These are phyloP conservation scores for Lagria hirta DNA, from an alignment of 2,888 invertebrate species.

Conservation along the genomic window DNA sequence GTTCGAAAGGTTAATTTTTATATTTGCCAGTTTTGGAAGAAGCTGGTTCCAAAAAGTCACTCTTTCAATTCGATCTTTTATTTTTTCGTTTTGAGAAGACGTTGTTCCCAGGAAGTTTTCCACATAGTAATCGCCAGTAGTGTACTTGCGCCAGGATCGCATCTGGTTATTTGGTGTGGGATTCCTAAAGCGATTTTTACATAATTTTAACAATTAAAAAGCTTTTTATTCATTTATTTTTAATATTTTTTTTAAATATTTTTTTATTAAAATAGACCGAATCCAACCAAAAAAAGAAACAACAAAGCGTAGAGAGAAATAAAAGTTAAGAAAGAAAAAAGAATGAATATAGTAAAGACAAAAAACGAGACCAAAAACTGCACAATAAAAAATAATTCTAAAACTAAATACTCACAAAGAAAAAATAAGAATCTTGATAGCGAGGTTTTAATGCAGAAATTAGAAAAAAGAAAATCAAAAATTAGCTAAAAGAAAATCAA, in stretches of 20 bases:
- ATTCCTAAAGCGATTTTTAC: conserved; percentile 51
- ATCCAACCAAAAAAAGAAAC: too few relatives aligned
- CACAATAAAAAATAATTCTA: too few relatives aligned
- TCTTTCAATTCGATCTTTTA: conserved; percentile 30
- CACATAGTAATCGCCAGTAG: conserved; percentile 56
- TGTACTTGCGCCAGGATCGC: conserved; percentile 64
- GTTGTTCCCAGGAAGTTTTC: conserved; percentile 51
- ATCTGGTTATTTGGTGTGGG: conserved; percentile 59
- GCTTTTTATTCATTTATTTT: too few relatives aligned
- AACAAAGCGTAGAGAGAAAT: neutral
- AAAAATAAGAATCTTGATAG: too few relatives aligned
- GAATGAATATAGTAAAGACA: neutral
- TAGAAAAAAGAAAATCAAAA: too few relatives aligned
- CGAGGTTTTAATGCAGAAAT: too few relatives aligned
- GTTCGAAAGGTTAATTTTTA: conserved; percentile 32
- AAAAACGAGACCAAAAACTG: too few relatives aligned
- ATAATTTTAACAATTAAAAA: neutral
- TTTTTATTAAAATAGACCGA: too few relatives aligned
- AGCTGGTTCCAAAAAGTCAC: conserved; percentile 54
- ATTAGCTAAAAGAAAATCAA: too few relatives aligned
- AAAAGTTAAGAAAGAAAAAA: conserved; percentile 1
- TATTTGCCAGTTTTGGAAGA: conserved; percentile 47
- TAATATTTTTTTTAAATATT: too few relatives aligned
- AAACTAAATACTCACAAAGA: too few relatives aligned
- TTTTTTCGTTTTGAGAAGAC: conserved; percentile 31